Evolutionary conservation across 2,888 invertebrate genomes (phyloP), one percentile per base, ranked within the genome.

Genomic region (Calliphora vomitoria): DNA sequence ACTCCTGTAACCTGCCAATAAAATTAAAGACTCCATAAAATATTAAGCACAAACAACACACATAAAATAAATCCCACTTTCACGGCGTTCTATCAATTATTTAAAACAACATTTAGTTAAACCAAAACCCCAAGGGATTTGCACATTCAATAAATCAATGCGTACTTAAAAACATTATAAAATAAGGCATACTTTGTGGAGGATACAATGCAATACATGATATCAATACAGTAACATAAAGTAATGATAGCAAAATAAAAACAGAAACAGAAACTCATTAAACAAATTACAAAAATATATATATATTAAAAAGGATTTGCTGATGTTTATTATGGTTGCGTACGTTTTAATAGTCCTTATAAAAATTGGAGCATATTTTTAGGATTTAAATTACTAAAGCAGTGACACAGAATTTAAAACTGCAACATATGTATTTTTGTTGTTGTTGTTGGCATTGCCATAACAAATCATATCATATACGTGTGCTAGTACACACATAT

Each of bases 71-170:
- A 64, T 64, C 4, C 64, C 10, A 64, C 35, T 18, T 38, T 64
- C 0, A 4, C 25, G 1, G 8, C 64, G 18, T 10, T 38, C 4
- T 10, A 64, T 64, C 38, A 68, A 68, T 44, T 68, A 44, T 68
- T 68, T 68, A 68, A 68, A 25, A 20, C 44, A n/a, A 44, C 44
- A 68, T 68, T 68, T 44, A 25, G 20, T 71, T 71, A n/a, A n/a
- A 31, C 8, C 8, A 71, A 35, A 10, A 35, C 31, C 53, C 50
- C 15, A 13, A 15, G 35, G 31, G 50, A 50, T 71, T 71, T 53
- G 18, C 35, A 11, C 8, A 53, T 71, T 11, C 35, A 50, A 71
- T 71, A 71, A 71, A 71, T 71, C 69, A 71, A 50, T 31, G 53
- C 18, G 35, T 53, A 35, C 53, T 71, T 71, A 53, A 8, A 71